phyloP scores from a whole-genome alignment of 2,888 invertebrate genomes.

The Hypercompe scribonia region DNA sequence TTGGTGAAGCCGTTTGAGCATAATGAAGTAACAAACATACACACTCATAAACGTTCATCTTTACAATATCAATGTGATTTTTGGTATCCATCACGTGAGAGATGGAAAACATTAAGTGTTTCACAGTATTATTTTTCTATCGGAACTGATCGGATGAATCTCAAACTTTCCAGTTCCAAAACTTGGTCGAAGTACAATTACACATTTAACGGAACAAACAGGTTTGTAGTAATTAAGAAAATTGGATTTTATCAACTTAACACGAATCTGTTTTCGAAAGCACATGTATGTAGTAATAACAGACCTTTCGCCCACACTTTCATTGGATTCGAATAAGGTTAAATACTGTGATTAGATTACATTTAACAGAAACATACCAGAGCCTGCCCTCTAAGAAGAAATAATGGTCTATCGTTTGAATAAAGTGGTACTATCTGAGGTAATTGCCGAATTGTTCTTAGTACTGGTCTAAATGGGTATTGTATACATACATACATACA shows the following conservation, averaged over 20 bases:
- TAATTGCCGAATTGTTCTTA: neutral
- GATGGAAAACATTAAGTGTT: neutral
- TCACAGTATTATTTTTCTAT: constrained; percentile 3
- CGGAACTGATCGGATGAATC: neutral
- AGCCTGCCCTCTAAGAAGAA: neutral
- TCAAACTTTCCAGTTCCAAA: constrained; percentile 15
- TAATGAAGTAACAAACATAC: no score
- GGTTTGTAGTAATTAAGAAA: constrained; percentile 14
- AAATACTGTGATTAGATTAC: neutral
- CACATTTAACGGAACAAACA: constrained; percentile 7
- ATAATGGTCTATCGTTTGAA: neutral
- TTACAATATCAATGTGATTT: neutral
- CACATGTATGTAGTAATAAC: neutral
- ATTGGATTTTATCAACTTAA: neutral
- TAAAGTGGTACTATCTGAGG: neutral
- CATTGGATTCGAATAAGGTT: neutral
- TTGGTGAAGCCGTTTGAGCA: no score
- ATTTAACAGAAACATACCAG: neutral
- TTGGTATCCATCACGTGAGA: neutral
- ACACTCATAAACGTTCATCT: no score
- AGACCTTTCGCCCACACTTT: neutral
- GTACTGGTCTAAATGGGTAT: no score
- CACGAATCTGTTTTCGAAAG: neutral
- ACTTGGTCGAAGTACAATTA: constrained; percentile 5
- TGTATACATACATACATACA: no score